Evolutionary conservation across 2,797 vertebrate genomes (phyloP), one percentile per base, ranked within the genome.

Genomic region (Fistularia tabacaria): DNA sequence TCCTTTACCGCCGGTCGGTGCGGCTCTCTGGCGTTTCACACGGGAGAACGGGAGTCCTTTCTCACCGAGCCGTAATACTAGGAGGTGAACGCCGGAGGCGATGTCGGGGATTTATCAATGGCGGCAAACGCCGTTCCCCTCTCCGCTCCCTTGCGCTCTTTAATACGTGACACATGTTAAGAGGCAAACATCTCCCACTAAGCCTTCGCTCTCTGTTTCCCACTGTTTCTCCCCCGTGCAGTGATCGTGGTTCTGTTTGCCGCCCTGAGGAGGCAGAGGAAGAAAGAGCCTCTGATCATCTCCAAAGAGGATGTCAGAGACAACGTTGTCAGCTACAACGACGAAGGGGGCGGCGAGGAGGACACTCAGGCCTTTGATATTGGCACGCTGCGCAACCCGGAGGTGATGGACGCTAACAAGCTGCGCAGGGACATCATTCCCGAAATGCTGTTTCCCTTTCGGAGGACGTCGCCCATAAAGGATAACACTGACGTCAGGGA

Each of bases 321-420:
- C 92, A 99, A 98, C 84, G 96, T 99, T 5, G 97, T 99, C 84
- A 99, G 97, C 84, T 99, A 99, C 70, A 98, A 99, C 3, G 97
- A 99, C 7, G 97, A 99, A 76, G 97, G 97, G 0, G 97, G 97
- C 0, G 97, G 97, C 59, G 97, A 99, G 85, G 97, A 99, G 82
- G 97, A 99, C 87, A 99, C 97, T 0, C 96, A 99, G 82, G 97
- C 97, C 80, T 99, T 99, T 76, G 97, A 99, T 81, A 99, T 99
- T 0, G 97, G 96, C 73, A 98, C 97, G 0, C 90, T 99, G 79
- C 86, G 96, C 71, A 98, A 98, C 77, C 95, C 96, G 0, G 95
- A 97, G 43, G 93, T 92, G 56, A 91, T 98, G 0, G 97, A 99
- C 56, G 93, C 94, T 25, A 95, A 95, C 84, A 95, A 98, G 83